Evolutionary conservation across 2,888 invertebrate genomes (phyloP).

Genomic region (Philopedon plagiatum): DNA sequence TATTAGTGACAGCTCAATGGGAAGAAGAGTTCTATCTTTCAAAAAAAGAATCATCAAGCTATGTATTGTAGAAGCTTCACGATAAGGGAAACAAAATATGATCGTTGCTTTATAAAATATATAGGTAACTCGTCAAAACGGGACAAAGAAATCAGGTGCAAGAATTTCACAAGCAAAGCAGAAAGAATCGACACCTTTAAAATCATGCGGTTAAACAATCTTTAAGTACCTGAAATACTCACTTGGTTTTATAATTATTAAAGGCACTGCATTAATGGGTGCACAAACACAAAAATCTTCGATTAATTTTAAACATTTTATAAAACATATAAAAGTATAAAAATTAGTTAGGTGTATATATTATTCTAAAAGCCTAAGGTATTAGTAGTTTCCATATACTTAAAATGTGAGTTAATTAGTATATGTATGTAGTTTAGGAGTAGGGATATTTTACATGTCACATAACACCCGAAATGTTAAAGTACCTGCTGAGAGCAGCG

Average conservation of each 20-base stretch:
- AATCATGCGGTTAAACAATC: background rate
- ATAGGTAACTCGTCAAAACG: too few species aligned
- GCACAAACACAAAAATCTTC: slow-evolving; percentile 48
- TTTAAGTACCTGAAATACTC: slow-evolving; percentile 59
- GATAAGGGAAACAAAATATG: too few species aligned
- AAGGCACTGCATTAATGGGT: slow-evolving; percentile 71
- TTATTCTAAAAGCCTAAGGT: background rate
- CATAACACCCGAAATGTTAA: too few species aligned
- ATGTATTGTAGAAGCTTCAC: too few species aligned
- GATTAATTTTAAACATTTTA: slow-evolving; percentile 29
- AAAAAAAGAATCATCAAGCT: too few species aligned
- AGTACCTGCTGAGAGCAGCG: too few species aligned
- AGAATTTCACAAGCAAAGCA: too few species aligned
- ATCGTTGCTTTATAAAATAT: too few species aligned
- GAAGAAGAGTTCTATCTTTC: too few species aligned
- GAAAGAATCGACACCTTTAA: too few species aligned
- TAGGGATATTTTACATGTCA: slow-evolving; percentile 1
- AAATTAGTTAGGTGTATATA: background rate
- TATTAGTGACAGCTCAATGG: too few species aligned
- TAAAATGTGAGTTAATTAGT: background rate
- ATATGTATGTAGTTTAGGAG: background rate
- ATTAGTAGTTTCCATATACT: background rate
- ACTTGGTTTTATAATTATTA: slow-evolving; percentile 72
- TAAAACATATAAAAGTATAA: slow-evolving; percentile 7
- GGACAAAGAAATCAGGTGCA: too few species aligned